Conservation (phyloP, 2,888 invertebrate genomes). For the Ochlodes sylvanus region DNA sequence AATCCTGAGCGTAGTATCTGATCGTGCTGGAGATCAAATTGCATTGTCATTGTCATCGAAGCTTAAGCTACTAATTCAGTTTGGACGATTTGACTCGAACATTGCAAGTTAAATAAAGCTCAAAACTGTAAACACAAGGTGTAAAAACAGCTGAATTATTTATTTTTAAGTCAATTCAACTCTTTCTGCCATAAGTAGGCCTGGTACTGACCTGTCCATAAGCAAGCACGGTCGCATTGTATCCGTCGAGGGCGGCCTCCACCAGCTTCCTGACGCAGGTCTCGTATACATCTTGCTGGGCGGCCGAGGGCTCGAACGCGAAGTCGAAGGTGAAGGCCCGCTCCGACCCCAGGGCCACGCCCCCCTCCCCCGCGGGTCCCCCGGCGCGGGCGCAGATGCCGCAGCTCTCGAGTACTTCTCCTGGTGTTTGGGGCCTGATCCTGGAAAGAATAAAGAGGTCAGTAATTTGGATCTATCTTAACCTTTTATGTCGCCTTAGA, state of each 20-base stretch:
- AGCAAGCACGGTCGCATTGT: slow-evolving; percentile 98
- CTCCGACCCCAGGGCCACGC: slow-evolving; percentile 96
- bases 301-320: slow-evolving; percentile 93
- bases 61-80: too few species aligned
- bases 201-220: slow-evolving; percentile 92
- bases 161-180: too few species aligned
- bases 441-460: slow-evolving; percentile 75
- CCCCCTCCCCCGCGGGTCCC: slow-evolving; percentile 95
- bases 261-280: slow-evolving; percentile 94
- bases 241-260: slow-evolving; percentile 96
- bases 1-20: too few species aligned
- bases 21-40: too few species aligned
- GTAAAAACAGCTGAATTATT: too few species aligned
- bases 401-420: slow-evolving; percentile 97
- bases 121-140: too few species aligned
- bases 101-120: too few species aligned
- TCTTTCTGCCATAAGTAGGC: too few species aligned
- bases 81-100: too few species aligned
- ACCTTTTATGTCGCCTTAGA: too few species aligned
- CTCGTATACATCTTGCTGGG: slow-evolving; percentile 92
- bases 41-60: too few species aligned
- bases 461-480: neutral
- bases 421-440: slow-evolving; percentile 96
- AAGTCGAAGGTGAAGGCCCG: slow-evolving; percentile 98
- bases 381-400: slow-evolving; percentile 96